Conservation (phyloP, 2,797 vertebrate genomes). For the Eutrigla gurnardus region DNA sequence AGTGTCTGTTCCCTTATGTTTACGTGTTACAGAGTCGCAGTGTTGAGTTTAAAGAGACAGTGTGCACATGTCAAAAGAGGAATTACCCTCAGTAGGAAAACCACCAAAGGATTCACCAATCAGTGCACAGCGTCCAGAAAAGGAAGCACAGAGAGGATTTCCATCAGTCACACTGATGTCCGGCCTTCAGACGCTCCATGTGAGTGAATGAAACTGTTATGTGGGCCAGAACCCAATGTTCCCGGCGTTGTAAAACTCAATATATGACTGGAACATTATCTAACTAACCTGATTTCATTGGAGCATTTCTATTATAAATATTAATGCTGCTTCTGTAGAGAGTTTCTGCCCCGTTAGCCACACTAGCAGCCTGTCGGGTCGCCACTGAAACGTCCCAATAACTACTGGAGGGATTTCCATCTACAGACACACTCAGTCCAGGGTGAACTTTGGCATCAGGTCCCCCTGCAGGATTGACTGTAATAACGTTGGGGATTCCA, state of each 20-base stretch:
- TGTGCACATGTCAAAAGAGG: not conserved
- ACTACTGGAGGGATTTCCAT: not conserved
- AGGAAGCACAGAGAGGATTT: constrained; percentile 5
- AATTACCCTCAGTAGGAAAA: constrained; percentile 6
- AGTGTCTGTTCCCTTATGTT: constrained; percentile 2
- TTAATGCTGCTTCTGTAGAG: not conserved
- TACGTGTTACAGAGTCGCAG: not conserved
- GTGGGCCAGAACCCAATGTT: constrained; percentile 39
- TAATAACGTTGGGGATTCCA: not conserved
- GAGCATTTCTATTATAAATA: constrained; percentile 13
- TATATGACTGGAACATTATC: not conserved
- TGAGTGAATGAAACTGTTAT: constrained; percentile 27
- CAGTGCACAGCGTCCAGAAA: constrained; percentile 7
- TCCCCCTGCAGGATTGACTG: not conserved
- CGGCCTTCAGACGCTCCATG: constrained; percentile 21
- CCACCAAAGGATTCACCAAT: constrained; percentile 15
- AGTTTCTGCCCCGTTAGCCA: not conserved
- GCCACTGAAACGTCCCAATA: not conserved
- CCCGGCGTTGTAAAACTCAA: constrained; percentile 18
- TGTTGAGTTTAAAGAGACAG: constrained; percentile 5
- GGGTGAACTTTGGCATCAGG: not conserved
- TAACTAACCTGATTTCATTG: not conserved
- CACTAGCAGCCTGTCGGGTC: not conserved
- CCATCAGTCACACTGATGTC: constrained; percentile 30
- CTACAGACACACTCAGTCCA: not conserved